These are phyloP conservation scores for Hirtodrosophila confusa DNA, from an alignment of 2,888 invertebrate genomes.

Conservation along the genomic window DNA sequence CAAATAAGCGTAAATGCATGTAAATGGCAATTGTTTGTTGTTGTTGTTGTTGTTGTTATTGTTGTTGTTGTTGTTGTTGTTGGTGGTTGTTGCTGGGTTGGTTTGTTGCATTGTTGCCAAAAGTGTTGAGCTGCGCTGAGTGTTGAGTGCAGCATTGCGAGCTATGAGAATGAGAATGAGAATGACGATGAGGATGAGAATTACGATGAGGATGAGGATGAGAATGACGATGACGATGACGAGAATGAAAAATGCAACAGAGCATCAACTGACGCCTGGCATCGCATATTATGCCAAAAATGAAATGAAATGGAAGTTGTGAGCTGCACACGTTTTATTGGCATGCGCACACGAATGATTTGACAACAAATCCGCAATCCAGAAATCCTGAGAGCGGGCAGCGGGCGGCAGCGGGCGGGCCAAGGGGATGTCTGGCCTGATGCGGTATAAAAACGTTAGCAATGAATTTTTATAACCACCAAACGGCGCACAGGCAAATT, in stretches of 20 bases:
- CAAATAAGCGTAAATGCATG: constrained; percentile 78
- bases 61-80: constrained; percentile 7
- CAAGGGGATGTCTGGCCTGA: not conserved
- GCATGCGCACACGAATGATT: constrained; percentile 64
- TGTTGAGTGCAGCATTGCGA: constrained; percentile 42
- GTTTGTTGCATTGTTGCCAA: constrained; percentile 69
- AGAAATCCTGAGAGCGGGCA: constrained; percentile 7
- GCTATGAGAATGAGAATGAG: constrained; percentile 17
- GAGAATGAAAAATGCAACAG: constrained; percentile 64
- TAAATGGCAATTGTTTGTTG: constrained; percentile 50
- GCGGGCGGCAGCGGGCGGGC: too few species aligned
- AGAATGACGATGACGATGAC: constrained; percentile 34
- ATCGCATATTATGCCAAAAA: constrained; percentile 62
- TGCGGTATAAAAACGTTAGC: constrained; percentile 54
- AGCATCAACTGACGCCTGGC: constrained; percentile 36
- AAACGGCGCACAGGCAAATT: constrained; percentile 70
- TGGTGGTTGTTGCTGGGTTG: constrained; percentile 15
- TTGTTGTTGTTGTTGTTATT: constrained; percentile 14
- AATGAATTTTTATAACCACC: constrained; percentile 76
- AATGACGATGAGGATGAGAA: constrained; percentile 6
- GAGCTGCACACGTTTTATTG: constrained; percentile 70
- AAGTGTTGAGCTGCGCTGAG: constrained; percentile 57
- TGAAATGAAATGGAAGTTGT: constrained; percentile 75
- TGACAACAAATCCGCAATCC: constrained; percentile 66
- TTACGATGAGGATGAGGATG: constrained; percentile 11